Evolutionary conservation across 2,888 invertebrate species (phyloP), one percentile per base, ranked within the genome.

Genomic region (Calameuta pallipes): DNA sequence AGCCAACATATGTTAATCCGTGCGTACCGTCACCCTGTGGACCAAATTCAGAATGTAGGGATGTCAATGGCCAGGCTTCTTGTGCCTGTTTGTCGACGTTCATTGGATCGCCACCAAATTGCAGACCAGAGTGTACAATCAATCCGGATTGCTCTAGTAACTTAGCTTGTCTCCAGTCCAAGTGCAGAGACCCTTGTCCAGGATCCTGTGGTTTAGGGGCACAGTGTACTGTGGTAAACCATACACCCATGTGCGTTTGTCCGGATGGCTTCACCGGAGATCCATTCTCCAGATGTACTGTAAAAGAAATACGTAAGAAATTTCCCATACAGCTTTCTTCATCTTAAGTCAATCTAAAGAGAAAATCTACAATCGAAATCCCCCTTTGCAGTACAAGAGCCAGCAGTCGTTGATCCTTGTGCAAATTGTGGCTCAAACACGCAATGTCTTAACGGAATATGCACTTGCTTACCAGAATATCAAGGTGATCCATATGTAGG

Each of bases 281-380:
- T 93, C 95, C 96, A 68, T 96, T 96, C 87, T 93, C 94, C 68
- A 92, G 94, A 81, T 96, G 96, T 87, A 92, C 92, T 83, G 92
- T 93, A 74, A 93, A 94, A 91, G 92, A 73, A 92, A 92, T 81
- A 82, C 81, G 87, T 88, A 85, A 87, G 87, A 71, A 15, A 30
- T 80, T 77, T 73, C 12, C 71, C 71, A 79, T 82, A 75, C 74
- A 9, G 15, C 23, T 56, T 71, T 23, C 13, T 71, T 71, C 31
- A 78, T 76, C 34, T 56, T 9, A 68, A n/a, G 15, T 69, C 23
- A 23, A 23, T 56, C 23, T 23, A 56, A 56, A 56, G 23, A 56
- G 23, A 11, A 73, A 3, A 73, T 35, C 0, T 23, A 56, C 23
- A 56, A 23, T 9, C 23, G 23, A 56, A 74, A 75, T 74, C 68